Base-by-base conservation (phyloP, 1,140 invertebrate genomes). In the Drosophila kohkoa region DNA sequence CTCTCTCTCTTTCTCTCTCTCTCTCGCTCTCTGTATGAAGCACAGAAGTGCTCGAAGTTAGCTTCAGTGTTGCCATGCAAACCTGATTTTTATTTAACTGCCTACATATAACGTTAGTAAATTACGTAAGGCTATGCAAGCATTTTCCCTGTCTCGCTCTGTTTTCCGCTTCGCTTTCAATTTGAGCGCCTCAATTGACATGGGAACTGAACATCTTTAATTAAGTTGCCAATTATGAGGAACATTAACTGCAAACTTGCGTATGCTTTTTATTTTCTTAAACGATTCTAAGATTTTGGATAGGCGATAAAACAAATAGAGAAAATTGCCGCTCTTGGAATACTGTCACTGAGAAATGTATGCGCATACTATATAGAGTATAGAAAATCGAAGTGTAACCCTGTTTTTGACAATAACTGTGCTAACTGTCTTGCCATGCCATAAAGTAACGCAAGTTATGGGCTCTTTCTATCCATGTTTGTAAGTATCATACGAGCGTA, bases 61-160 rank as follows among this genome's bases (percentile, higher is more conserved):
- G 20, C 32, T 60, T 54, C 62, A 54, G 73, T 78, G 77, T 79
- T 77, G 68, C 74, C 77, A 79, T 77, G 77, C 77, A 46, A 73
- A 79, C 68, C 58, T 54, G 43, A 57, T 62, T 55, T 54, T 60
- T 49, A 70, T 70, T 70, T 74, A 68, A 73, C 64, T 68, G 70
- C 57, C 57, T 67, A 67, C 64, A 66, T 15, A 54, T 73, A 74
- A 55, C 66, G 41, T 63, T 69, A 75, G 65, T 54, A 62, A 55
- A 75, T 75, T 75, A 69, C 66, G 72, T 75, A 75, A 75, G 72
- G 41, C 66, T 13, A 35, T 54, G 71, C 58, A 52, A 54, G 45
- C 32, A 13, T 30, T 45, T 62, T 43, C 35, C n/a, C 38, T 25
- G 11, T 69, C 60, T 30, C 3, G 20, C 28, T 32, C 51, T 1